Base-by-base conservation (phyloP, 2,888 invertebrate species). In the Sphaeridia pumilis region DNA sequence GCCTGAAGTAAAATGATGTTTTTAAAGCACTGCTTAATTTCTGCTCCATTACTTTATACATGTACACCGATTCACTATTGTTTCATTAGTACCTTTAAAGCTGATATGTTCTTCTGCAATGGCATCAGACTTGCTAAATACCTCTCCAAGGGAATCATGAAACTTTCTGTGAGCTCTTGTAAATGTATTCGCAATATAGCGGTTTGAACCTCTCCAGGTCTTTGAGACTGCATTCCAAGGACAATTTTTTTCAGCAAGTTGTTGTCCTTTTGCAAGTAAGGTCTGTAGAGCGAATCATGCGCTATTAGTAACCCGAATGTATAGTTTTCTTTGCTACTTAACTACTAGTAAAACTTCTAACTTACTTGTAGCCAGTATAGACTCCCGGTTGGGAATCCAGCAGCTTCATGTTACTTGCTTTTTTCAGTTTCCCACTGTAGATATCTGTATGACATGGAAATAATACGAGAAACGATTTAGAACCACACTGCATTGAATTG, bases 61-160 rank as follows among this genome's bases (percentile, higher is more conserved):
- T 22, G 24, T 24, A 10, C n/a, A 38, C 12, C n/a, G 38, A 38
- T 25, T 38, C 3, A 26, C 7, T 31, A 10, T 31, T 14, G 14
- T 31, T 31, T 7, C 7, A 14, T 31, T n/a, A n/a, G n/a, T 69
- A 82, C 89, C 75, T 92, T 87, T 71, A 89, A 94, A 0, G 97
- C 94, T 52, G 92, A 93, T 68, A 98, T 94, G 70, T 93, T 90
- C 70, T 90, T 89, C 67, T 93, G 89, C 31, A 98, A 73, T 24
- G 98, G 98, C 95, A 99, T 95, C 55, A 98, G 74, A 60, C 92
- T 92, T 20, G 93, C 92, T 76, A 99, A 85, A 69, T 98, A 98
- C 61, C 97, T 79, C 72, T 97, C 97, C 65, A 95, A 74, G 0
- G 98, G 98, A 68, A 97, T 95, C 86, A 98, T 95, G 70, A 98